Evolutionary conservation across 2,113 vertebrate genomes (phyloP).

Genomic region (Stegostoma tigrinum): DNA sequence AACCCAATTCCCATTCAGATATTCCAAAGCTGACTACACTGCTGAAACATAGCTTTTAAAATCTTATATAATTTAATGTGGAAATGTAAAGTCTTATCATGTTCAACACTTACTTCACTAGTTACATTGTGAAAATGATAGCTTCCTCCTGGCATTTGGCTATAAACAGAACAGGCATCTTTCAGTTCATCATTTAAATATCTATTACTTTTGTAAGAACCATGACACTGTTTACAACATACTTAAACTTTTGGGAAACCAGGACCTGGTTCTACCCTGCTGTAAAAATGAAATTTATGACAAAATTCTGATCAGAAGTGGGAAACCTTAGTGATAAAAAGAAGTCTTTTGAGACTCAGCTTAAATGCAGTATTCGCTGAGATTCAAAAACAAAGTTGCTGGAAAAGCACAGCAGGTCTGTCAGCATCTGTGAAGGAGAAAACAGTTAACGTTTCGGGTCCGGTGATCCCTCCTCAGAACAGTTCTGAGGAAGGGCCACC

Average conservation of each 20-base stretch:
- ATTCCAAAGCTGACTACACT: not conserved
- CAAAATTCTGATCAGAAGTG: not conserved
- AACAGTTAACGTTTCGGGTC: too few relatives aligned
- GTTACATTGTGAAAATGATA: not conserved
- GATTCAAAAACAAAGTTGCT: not conserved
- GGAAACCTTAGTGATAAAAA: not conserved
- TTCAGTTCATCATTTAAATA: not conserved
- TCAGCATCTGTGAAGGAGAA: too few relatives aligned
- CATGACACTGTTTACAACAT: not conserved
- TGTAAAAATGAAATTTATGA: not conserved
- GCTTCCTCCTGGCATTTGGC: not conserved
- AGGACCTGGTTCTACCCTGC: not conserved
- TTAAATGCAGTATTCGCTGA: not conserved
- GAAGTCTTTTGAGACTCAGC: not conserved
- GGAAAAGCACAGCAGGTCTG: too few relatives aligned
- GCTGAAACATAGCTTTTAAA: not conserved
- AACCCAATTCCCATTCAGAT: not conserved
- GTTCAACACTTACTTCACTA: not conserved
- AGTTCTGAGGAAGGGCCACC: too few relatives aligned
- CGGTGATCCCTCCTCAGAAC: too few relatives aligned
- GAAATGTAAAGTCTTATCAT: not conserved
- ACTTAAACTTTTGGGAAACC: too few relatives aligned
- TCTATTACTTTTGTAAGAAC: not conserved
- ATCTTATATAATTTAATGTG: not conserved
- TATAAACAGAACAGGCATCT: not conserved